phyloP scores from a whole-genome alignment of 1,140 invertebrate genomes.

The Streblospio benedicti region DNA sequence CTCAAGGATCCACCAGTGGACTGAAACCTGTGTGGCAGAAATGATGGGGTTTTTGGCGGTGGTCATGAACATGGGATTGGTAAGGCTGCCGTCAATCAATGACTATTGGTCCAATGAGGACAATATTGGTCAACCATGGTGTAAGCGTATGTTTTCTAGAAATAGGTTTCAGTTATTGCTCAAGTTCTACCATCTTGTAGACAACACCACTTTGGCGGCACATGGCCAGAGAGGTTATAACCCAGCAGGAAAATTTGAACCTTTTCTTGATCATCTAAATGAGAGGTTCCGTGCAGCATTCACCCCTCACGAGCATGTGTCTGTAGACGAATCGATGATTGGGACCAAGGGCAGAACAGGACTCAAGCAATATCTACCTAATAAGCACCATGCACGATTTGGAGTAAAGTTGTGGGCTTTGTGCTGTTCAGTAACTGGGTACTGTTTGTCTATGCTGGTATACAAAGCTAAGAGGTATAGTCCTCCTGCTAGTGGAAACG shows the following conservation, averaged over 20 bases:
- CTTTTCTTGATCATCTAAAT: not conserved
- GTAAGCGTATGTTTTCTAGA: not conserved
- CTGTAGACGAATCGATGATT: conserved; percentile 21
- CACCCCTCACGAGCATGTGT: conserved; percentile 8
- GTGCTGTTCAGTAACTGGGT: conserved; percentile 14
- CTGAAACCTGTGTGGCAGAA: too few relatives aligned
- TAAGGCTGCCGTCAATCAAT: not conserved
- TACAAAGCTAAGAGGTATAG: too few relatives aligned
- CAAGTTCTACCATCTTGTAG: not conserved
- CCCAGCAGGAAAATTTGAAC: not conserved
- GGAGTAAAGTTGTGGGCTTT: conserved; percentile 20
- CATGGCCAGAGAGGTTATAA: not conserved
- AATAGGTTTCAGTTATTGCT: not conserved
- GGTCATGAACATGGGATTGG: conserved; percentile 6
- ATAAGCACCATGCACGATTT: conserved; percentile 12
- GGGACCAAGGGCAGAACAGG: conserved; percentile 16
- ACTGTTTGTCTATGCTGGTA: conserved; percentile 14
- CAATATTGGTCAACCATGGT: too few relatives aligned
- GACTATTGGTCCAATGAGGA: not conserved
- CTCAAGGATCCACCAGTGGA: too few relatives aligned
- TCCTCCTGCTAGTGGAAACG: not conserved
- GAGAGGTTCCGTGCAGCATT: conserved; percentile 2
- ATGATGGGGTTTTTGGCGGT: too few relatives aligned
- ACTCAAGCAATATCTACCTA: conserved; percentile 23
- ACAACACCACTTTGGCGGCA: not conserved